These are phyloP conservation scores for Scelioninae gen. 2 DNA, from an alignment of 2,888 invertebrate species.

Conservation along the genomic window DNA sequence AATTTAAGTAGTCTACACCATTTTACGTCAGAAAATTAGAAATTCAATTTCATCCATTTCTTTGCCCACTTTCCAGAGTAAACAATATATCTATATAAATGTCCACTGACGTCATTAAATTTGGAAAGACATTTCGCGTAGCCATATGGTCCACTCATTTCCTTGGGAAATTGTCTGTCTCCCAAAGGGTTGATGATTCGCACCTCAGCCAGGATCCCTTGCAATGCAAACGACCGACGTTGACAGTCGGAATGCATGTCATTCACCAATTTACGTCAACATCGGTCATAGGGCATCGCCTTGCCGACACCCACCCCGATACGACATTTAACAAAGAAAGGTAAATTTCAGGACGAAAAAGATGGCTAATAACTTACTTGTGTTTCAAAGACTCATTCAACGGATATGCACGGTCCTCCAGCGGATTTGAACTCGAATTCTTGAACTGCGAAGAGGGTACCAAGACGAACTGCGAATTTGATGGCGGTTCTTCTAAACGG, in stretches of 20 bases:
- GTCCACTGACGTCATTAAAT: constrained; percentile 11
- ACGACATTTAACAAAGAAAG: neutral
- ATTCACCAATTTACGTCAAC: neutral
- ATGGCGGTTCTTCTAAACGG: constrained; percentile 45
- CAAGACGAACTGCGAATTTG: constrained; percentile 39
- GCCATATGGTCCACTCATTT: constrained; percentile 3
- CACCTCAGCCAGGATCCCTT: neutral
- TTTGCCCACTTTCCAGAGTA: neutral
- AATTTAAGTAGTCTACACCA: too few species aligned
- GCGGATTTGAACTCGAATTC: constrained; percentile 8
- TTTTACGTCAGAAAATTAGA: neutral
- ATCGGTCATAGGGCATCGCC: neutral
- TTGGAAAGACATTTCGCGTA: neutral
- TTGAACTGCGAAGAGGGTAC: constrained; percentile 16
- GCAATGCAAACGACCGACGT: neutral
- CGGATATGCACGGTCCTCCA: constrained; percentile 22
- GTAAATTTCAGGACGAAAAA: neutral
- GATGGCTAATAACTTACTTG: constrained; percentile 53
- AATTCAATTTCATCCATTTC: neutral
- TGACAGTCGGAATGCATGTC: neutral
- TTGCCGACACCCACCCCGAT: neutral
- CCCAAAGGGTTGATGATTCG: neutral
- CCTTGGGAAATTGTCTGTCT: neutral
- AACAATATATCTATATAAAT: constrained; percentile 2
- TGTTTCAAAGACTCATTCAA: constrained; percentile 56